Percentiles rank a stretch among this genome's conserved stretches.
These are phyloP conservation scores for Zosterops japonicus DNA, from an alignment of 2,113 vertebrate genomes.

Conservation along the genomic window DNA sequence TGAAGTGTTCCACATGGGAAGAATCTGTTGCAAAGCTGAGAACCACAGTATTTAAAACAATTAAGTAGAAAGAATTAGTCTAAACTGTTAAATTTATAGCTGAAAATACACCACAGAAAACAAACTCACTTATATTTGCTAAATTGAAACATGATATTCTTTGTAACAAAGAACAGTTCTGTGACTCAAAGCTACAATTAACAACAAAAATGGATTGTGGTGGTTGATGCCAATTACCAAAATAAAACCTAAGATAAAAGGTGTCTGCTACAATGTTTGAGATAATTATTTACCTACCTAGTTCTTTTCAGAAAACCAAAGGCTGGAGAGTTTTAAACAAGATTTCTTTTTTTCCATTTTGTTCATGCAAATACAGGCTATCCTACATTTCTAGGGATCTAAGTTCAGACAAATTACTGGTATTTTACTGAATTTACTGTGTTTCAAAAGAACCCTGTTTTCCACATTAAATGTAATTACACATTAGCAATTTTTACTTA, in stretches of 20 bases:
- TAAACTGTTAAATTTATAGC: background rate
- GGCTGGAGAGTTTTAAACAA: background rate
- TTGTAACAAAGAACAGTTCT: background rate
- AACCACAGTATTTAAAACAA: background rate
- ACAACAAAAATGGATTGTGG: background rate
- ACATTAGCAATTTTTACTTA: background rate
- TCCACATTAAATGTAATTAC: background rate
- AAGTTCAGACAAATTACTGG: background rate
- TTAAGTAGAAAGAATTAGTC: background rate
- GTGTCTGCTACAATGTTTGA: background rate
- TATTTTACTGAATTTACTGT: background rate
- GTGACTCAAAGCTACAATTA: background rate
- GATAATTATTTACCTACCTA: background rate
- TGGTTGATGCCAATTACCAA: background rate
- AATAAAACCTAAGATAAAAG: background rate
- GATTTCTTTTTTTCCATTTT: background rate
- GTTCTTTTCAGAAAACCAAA: background rate
- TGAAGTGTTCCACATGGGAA: background rate
- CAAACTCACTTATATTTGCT: background rate
- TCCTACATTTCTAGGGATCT: background rate
- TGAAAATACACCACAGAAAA: background rate
- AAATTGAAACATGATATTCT: background rate
- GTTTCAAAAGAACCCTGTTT: background rate
- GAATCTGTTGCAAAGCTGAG: background rate
- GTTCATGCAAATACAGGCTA: background rate